These are phyloP conservation scores for Tanypteryx hageni DNA, from an alignment of 2,888 invertebrate genomes.

Conservation along the genomic window DNA sequence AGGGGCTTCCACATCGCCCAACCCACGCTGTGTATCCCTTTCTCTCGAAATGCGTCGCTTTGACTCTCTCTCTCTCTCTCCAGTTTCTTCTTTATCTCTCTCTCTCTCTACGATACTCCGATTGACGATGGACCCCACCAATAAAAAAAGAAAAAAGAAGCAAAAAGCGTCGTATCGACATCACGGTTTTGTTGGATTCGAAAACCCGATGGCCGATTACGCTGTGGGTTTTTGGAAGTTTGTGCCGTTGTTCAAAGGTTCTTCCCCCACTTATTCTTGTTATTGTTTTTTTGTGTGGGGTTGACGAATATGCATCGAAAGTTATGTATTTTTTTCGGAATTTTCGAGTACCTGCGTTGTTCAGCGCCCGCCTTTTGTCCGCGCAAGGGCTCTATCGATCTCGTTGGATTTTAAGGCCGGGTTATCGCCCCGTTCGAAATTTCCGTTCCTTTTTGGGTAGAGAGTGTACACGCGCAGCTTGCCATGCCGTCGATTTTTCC, in stretches of 20 bases:
- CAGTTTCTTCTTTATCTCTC: not conserved
- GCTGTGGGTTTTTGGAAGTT: too few relatives aligned
- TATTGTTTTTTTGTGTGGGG: too few relatives aligned
- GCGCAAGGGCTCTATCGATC: not conserved
- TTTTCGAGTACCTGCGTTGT: not conserved
- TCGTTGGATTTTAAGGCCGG: not conserved
- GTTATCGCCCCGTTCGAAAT: not conserved
- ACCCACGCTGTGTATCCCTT: not conserved
- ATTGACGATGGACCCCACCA: not conserved
- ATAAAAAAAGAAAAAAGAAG: not conserved
- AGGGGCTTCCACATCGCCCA: slow-evolving; percentile 42
- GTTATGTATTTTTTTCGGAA: too few relatives aligned
- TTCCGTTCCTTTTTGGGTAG: not conserved
- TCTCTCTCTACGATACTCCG: not conserved
- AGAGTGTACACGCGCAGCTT: not conserved
- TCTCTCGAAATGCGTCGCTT: not conserved
- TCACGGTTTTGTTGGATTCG: too few relatives aligned
- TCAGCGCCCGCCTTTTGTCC: not conserved
- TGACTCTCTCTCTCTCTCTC: not conserved
- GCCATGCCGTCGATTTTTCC: not conserved
- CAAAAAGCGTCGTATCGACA: too few relatives aligned
- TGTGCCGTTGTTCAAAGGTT: too few relatives aligned
- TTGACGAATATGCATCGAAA: too few relatives aligned
- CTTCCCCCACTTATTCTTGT: too few relatives aligned
- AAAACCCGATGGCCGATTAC: too few relatives aligned